Evolutionary conservation across 2,113 vertebrate species (phyloP).

Genomic region (Hucho hucho): DNA sequence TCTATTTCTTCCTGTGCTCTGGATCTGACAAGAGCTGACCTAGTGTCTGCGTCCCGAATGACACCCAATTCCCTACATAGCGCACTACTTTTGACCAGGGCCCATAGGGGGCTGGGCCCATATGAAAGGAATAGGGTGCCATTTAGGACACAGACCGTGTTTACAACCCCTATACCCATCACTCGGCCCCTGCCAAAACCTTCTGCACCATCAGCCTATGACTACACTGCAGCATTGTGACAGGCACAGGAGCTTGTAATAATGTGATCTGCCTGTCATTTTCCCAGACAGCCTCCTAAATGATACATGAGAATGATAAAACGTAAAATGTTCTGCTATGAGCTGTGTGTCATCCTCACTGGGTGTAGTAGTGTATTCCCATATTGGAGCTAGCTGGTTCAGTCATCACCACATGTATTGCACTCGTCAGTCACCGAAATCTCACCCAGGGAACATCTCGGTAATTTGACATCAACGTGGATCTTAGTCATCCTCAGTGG

Average conservation of each 20-base stretch:
- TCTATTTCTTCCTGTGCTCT: too few relatives aligned
- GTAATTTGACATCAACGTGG: conserved; percentile 8
- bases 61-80: too few relatives aligned
- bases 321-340: not conserved
- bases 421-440: not conserved
- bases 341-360: not conserved
- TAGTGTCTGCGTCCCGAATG: too few relatives aligned
- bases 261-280: conserved; percentile 3
- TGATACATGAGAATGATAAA: not conserved
- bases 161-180: not conserved
- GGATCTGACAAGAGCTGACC: too few relatives aligned
- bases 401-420: conserved; percentile 4
- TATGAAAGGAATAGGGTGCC: too few relatives aligned
- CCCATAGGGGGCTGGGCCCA: too few relatives aligned
- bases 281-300: not conserved
- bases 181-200: conserved; percentile 14
- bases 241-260: conserved; percentile 4
- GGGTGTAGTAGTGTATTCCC: not conserved
- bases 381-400: not conserved
- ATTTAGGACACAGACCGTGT: too few relatives aligned
- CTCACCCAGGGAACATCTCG: not conserved
- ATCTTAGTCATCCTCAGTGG: not conserved
- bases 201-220: not conserved
- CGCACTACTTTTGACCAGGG: too few relatives aligned
- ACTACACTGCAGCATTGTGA: not conserved